A percentile compares a stretch with the other conserved stretches of the same genome.
These are phyloP conservation scores for Semotilus atromaculatus DNA, from an alignment of 2,797 vertebrate genomes.

Conservation along the genomic window DNA sequence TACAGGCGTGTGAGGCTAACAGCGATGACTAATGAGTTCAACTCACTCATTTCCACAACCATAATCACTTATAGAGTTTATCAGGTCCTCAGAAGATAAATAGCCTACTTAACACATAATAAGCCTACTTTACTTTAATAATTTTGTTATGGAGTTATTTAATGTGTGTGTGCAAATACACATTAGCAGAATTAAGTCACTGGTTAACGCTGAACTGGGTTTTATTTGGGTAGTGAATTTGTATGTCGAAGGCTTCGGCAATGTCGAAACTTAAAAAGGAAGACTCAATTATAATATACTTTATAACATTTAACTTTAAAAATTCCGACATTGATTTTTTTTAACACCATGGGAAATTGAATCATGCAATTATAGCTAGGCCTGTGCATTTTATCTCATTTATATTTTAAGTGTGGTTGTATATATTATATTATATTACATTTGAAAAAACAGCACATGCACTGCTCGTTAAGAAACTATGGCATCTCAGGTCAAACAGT, in stretches of 20 bases:
- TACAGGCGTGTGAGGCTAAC: background rate
- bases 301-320: background rate
- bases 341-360: background rate
- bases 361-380: background rate
- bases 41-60: background rate
- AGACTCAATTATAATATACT: background rate
- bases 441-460: background rate
- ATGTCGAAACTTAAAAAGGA: background rate
- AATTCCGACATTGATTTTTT: background rate
- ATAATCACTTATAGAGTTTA: background rate
- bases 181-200: background rate
- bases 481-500: background rate
- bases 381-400: background rate
- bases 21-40: background rate
- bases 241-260: background rate
- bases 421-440: no score
- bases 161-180: background rate
- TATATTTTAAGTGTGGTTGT: background rate
- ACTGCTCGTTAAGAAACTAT: background rate
- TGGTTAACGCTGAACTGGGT: background rate
- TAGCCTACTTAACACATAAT: background rate
- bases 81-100: background rate
- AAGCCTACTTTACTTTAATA: no score
- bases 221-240: background rate
- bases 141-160: background rate